These are phyloP conservation scores for Drosophila demipolita DNA, from an alignment of 2,888 invertebrate genomes.

Conservation along the genomic window DNA sequence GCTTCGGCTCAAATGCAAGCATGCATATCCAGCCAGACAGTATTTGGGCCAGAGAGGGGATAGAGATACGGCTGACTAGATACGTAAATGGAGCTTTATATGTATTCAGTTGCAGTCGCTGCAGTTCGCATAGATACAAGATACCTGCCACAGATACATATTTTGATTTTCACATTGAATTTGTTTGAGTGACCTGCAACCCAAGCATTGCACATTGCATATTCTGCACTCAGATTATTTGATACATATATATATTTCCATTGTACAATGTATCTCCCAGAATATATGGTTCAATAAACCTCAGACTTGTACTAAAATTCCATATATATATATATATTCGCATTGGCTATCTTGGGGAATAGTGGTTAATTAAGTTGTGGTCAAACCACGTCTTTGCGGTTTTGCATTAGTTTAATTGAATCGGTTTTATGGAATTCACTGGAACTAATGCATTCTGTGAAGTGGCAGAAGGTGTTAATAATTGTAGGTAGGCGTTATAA, in stretches of 20 bases:
- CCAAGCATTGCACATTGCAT: neutral
- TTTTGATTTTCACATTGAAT: slow-evolving; percentile 50
- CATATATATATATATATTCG: neutral
- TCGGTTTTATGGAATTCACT: neutral
- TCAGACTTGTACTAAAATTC: neutral
- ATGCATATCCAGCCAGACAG: slow-evolving; percentile 5
- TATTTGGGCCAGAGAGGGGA: neutral
- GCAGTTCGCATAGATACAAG: slow-evolving; percentile 47
- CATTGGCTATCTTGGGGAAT: neutral
- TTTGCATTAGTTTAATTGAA: neutral
- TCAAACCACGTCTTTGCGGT: neutral
- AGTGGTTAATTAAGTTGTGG: neutral
- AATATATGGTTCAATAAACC: slow-evolving; percentile 6
- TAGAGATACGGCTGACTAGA: slow-evolving; percentile 12
- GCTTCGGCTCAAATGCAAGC: slow-evolving; percentile 51
- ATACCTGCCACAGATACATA: slow-evolving; percentile 33
- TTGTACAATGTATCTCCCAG: neutral
- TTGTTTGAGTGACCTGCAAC: slow-evolving; percentile 7
- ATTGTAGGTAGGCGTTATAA: neutral
- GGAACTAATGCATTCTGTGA: neutral
- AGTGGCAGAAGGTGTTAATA: neutral
- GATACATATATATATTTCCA: neutral
- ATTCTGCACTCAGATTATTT: neutral
- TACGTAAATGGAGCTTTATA: slow-evolving; percentile 35
- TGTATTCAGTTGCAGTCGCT: slow-evolving; percentile 60